Evolutionary conservation across 2,797 vertebrate species (phyloP), one percentile per base, ranked within the genome.

Genomic region (Austrolebias charrua): DNA sequence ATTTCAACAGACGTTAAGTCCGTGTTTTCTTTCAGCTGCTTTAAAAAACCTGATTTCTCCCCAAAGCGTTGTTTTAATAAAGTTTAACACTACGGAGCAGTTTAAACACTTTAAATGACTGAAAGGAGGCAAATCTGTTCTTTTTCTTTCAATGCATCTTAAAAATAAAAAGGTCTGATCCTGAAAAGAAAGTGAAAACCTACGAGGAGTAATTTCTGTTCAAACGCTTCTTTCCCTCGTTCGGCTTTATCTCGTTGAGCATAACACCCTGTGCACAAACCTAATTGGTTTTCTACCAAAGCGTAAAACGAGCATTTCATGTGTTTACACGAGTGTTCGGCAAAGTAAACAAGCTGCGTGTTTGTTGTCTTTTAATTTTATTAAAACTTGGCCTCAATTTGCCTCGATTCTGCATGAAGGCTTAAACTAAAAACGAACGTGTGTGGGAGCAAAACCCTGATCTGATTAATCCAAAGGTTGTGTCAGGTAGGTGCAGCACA

Each of bases 261-360:
- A 24, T 50, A 64, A 74, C 63, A 49, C 28, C 56, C 62, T 56
- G 19, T 0, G 54, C 69, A 49, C 48, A 69, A 66, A 79, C 33
- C 48, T 12, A 72, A 76, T 79, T 78, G 61, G 45, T 71, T 76
- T 80, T 65, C 75, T 43, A 58, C 35, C 53, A 60, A 61, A 71
- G 45, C 54, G 6, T 48, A 69, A 77, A 73, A 73, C 60, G 60
- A 71, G 63, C 65, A 63, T 69, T 70, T 62, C 50, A 12, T 49
- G 49, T 55, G 45, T 63, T 49, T 57, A 55, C 59, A 69, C 14
- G 64, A 60, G 40, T 19, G 40, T 3, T 63, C 12, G 9, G 48
- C 55, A 47, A 35, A 0, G 48, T 33, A 69, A 75, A 75, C 69
- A 62, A 55, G 46, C 46, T 28, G 3, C 43, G 40, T 35, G 47